Conservation (phyloP, 1,140 invertebrate species). For the Medauroidea extradentata region DNA sequence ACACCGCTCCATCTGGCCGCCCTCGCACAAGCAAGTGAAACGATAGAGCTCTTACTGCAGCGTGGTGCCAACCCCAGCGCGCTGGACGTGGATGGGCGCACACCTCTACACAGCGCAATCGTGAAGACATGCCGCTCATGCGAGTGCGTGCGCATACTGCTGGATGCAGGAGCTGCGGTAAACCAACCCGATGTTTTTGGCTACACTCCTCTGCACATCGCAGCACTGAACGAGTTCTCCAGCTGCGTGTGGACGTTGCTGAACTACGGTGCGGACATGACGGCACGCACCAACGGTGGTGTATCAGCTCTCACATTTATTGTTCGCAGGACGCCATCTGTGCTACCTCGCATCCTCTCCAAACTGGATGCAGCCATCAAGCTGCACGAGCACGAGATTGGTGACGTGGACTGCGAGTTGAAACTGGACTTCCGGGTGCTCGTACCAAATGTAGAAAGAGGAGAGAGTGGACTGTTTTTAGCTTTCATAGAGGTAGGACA, state of each 20-base stretch:
- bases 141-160: constrained; percentile 61
- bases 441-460: constrained; percentile 43
- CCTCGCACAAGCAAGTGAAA: constrained; percentile 67
- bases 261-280: constrained; percentile 75
- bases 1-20: constrained; percentile 42
- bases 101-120: constrained; percentile 72
- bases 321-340: constrained; percentile 71
- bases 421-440: constrained; percentile 69
- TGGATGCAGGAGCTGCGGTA: constrained; percentile 65
- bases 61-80: constrained; percentile 57
- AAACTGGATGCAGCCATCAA: constrained; percentile 73
- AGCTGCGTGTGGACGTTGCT: constrained; percentile 69
- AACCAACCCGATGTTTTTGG: constrained; percentile 74
- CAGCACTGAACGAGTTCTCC: constrained; percentile 78
- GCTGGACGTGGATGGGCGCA: constrained; percentile 63
- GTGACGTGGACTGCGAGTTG: constrained; percentile 76
- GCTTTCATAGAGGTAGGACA: constrained; percentile 73
- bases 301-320: constrained; percentile 75
- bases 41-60: constrained; percentile 60
- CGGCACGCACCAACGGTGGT: constrained; percentile 71
- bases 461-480: constrained; percentile 66
- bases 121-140: constrained; percentile 58
- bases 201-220: constrained; percentile 75
- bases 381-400: constrained; percentile 73
- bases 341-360: constrained; percentile 61